Evolutionary conservation across 2,797 vertebrate species (phyloP), one percentile per base, ranked within the genome.

Genomic region (Tapirus indicus): DNA sequence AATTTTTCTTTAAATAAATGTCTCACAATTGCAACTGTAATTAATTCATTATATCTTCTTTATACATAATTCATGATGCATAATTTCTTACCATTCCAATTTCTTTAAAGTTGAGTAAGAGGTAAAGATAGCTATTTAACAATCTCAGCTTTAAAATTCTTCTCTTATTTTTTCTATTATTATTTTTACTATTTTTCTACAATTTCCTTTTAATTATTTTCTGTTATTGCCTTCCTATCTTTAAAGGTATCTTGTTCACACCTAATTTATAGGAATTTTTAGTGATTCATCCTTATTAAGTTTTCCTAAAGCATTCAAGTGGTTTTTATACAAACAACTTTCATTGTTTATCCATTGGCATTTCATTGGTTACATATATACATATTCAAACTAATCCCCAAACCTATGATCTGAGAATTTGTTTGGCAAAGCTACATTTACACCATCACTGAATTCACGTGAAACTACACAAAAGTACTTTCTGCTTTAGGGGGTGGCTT

Each of bases 151-250:
- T 95, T 47, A 47, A 92, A 87, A 64, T 66, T 52, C 0, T 52
- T 95, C 7, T 52, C 11, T 44, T 74, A 62, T 44, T 74, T 44
- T 56, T 72, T 72, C 47, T 78, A 20, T 87, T 66, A 35, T 75
- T 52, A 14, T 54, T 23, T 74, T 21, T 82, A 88, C 16, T 54
- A 74, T 64, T 69, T 88, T 92, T 47, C 52, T 54, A 52, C 84
- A 74, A 79, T 44, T n/a, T 79, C 13, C 32, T 74, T 66, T 71
- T 71, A 88, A 75, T 35, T 62, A 71, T 82, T 93, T 91, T 90
- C n/a, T 71, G 41, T 80, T 93, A 56, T 13, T 74, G 4, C 29
- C 23, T 71, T 80, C 8, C 27, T 96, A 20, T 64, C 27, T 44
- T 96, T 69, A 85, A 80, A 75, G 9, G 12, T 72, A 72, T 44